A percentile compares a stretch with the other conserved stretches of the same genome.
phyloP scores from a whole-genome alignment of 2,113 vertebrate species.

The Silurus glanis region DNA sequence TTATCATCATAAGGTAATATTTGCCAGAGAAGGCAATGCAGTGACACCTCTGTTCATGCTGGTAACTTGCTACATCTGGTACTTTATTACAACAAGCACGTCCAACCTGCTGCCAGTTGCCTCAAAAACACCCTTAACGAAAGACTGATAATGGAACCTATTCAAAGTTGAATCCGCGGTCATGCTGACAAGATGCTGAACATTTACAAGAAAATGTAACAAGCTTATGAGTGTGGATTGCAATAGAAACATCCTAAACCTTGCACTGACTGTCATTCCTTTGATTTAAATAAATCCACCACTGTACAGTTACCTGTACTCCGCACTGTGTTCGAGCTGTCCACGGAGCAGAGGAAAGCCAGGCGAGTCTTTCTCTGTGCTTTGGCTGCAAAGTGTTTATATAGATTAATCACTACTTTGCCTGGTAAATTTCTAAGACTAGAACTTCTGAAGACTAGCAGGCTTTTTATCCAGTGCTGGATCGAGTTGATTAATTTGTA shows the following conservation, averaged over 20 bases:
- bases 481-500: background rate
- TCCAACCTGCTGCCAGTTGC: constrained; percentile 24
- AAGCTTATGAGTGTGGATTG: constrained; percentile 11
- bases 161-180: constrained; percentile 32
- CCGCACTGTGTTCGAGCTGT: background rate
- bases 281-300: constrained; percentile 5
- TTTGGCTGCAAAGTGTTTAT: constrained; percentile 37
- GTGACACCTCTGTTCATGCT: constrained; percentile 15
- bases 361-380: background rate
- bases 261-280: constrained; percentile 8
- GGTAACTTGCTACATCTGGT: constrained; percentile 33
- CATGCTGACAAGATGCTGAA: constrained; percentile 20
- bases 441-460: background rate
- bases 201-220: constrained; percentile 43
- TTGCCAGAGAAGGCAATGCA: background rate
- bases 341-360: constrained; percentile 8
- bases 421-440: background rate
- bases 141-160: constrained; percentile 14
- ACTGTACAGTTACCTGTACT: background rate
- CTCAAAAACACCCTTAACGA: constrained; percentile 28
- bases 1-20: background rate
- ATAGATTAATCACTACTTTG: constrained; percentile 28
- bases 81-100: constrained; percentile 3
- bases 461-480: background rate
- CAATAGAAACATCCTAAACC: background rate